phyloP scores from a whole-genome alignment of 2,888 invertebrate species.

The Tupiocoris notatus region DNA sequence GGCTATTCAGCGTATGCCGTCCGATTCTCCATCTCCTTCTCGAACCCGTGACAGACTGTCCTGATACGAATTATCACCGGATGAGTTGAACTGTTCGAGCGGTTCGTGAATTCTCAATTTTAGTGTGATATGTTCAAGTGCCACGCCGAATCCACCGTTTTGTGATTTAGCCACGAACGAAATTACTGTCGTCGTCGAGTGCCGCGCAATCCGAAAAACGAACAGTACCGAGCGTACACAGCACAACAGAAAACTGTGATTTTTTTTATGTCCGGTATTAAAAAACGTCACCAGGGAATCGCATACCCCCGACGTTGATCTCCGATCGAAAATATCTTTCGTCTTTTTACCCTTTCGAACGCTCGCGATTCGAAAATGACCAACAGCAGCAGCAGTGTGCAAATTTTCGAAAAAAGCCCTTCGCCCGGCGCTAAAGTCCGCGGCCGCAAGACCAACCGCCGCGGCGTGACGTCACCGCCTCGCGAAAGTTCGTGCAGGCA shows the following conservation, averaged over 20 bases:
- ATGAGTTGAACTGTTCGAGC: conserved; percentile 31
- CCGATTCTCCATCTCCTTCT: conserved; percentile 36
- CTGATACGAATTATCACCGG: conserved; percentile 21
- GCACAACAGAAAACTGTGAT: background rate
- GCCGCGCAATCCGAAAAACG: background rate
- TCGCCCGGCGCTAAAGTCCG: background rate
- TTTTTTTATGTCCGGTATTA: background rate
- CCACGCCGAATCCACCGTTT: conserved; percentile 7
- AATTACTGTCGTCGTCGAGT: background rate
- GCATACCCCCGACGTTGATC: too few species aligned
- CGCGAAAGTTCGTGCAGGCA: background rate
- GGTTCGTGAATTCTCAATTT: background rate
- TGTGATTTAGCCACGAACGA: background rate
- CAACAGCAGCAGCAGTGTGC: background rate
- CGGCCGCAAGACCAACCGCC: background rate
- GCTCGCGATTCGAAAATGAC: background rate
- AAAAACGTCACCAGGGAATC: too few species aligned
- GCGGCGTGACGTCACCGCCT: conserved; percentile 1
- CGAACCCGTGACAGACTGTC: conserved; percentile 20
- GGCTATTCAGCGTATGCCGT: conserved; percentile 24
- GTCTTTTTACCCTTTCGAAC: too few species aligned
- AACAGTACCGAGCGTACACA: background rate
- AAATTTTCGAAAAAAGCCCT: conserved; percentile 13
- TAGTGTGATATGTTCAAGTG: conserved; percentile 35
- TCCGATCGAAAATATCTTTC: too few species aligned